These are phyloP conservation scores for Aleiodes leptofemur DNA, from an alignment of 2,888 invertebrate species.

Conservation along the genomic window DNA sequence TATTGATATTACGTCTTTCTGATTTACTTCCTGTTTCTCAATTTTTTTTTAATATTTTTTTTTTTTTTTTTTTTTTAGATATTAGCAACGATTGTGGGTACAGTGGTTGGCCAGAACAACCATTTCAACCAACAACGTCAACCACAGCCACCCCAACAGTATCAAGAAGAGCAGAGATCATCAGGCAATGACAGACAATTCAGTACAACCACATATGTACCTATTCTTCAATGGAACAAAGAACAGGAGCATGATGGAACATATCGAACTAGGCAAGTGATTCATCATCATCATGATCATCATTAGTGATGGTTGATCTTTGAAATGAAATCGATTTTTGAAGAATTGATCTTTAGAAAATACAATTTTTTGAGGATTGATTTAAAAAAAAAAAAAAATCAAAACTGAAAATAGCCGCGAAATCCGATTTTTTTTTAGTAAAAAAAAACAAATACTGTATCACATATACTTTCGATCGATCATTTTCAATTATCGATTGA, in stretches of 20 bases:
- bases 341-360: too few species aligned
- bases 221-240: slow-evolving; percentile 88
- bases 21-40: not conserved
- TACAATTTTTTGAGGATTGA: too few species aligned
- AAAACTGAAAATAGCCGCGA: too few species aligned
- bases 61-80: slow-evolving; percentile 55
- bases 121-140: slow-evolving; percentile 52
- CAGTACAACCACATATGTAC: slow-evolving; percentile 84
- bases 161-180: slow-evolving; percentile 52
- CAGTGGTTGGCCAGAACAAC: slow-evolving; percentile 66
- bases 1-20: not conserved
- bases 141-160: slow-evolving; percentile 41
- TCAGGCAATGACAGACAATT: slow-evolving; percentile 58
- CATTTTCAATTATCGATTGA: too few species aligned
- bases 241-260: slow-evolving; percentile 90
- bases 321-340: too few species aligned
- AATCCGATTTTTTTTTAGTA: too few species aligned
- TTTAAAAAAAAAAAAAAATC: too few species aligned
- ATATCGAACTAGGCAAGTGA: slow-evolving; percentile 85
- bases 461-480: too few species aligned
- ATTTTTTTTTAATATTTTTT: not conserved
- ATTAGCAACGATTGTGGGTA: slow-evolving; percentile 66
- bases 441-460: too few species aligned
- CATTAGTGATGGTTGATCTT: not conserved
- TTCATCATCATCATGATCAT: slow-evolving; percentile 33